Evolutionary conservation across 2,797 vertebrate genomes (phyloP).

Genomic region (Dicrostonyx torquatus): DNA sequence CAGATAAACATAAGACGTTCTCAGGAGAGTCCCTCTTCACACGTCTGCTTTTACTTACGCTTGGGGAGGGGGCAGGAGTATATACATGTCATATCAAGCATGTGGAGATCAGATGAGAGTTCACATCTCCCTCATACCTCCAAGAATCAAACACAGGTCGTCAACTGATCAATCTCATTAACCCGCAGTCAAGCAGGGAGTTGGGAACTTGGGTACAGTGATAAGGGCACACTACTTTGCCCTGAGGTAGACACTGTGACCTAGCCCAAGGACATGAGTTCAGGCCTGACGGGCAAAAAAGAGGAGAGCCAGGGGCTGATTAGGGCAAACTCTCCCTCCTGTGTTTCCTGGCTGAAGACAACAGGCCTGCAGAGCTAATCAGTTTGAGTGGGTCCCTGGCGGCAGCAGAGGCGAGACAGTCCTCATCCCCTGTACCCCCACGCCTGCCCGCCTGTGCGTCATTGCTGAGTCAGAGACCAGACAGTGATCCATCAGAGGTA

Average conservation of each 20-base stretch:
- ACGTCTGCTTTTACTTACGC: background rate
- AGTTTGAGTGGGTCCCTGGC: conserved; percentile 72
- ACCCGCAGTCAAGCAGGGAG: background rate
- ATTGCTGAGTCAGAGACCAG: conserved; percentile 79
- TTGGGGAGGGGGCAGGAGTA: background rate
- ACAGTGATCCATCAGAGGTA: conserved; percentile 75
- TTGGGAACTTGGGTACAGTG: background rate
- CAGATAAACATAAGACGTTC: background rate
- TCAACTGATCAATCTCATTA: background rate
- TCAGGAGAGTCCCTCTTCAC: background rate
- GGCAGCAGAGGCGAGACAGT: conserved; percentile 18
- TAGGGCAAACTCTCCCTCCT: background rate
- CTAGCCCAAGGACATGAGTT: background rate
- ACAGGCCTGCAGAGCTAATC: conserved; percentile 76
- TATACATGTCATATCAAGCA: too few species aligned
- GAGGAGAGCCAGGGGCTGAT: background rate
- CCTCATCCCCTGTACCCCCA: conserved; percentile 41
- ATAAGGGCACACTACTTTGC: background rate
- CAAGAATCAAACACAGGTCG: background rate
- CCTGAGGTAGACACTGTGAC: background rate
- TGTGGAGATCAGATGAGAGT: background rate
- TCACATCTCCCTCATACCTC: background rate
- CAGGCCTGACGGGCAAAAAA: rapidly evolving
- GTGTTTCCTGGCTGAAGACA: conserved; percentile 46
- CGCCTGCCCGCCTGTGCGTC: background rate